phyloP scores from a whole-genome alignment of 2,113 vertebrate genomes.

The Pyrgilauda ruficollis region DNA sequence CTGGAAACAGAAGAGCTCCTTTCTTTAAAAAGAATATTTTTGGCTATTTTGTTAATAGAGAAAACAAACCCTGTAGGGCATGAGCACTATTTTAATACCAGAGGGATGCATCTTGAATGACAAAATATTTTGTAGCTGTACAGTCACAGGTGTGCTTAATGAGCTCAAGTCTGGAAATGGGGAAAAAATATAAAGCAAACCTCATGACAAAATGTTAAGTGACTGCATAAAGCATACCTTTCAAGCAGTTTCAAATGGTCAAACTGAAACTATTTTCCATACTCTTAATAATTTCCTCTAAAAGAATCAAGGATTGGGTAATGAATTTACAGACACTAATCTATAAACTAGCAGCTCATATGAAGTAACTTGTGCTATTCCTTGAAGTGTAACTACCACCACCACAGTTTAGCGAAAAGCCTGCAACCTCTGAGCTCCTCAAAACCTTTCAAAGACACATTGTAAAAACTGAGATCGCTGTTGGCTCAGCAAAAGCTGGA shows the following conservation, averaged over 20 bases:
- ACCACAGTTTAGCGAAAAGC: not conserved
- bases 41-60: not conserved
- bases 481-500: not conserved
- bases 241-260: not conserved
- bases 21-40: not conserved
- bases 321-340: not conserved
- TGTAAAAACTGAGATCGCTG: not conserved
- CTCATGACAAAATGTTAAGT: not conserved
- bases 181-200: not conserved
- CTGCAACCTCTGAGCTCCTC: not conserved
- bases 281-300: not conserved
- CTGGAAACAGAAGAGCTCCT: not conserved
- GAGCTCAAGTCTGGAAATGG: not conserved
- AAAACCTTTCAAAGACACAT: not conserved
- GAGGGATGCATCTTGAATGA: not conserved
- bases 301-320: not conserved
- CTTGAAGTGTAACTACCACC: not conserved
- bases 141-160: not conserved
- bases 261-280: not conserved
- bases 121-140: not conserved
- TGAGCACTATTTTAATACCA: not conserved
- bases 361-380: not conserved
- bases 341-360: not conserved
- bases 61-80: not conserved
- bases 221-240: not conserved